These are phyloP conservation scores for Palythoa caribaeorum DNA, from an alignment of 92 coral and sea anemone species.

Conservation along the genomic window DNA sequence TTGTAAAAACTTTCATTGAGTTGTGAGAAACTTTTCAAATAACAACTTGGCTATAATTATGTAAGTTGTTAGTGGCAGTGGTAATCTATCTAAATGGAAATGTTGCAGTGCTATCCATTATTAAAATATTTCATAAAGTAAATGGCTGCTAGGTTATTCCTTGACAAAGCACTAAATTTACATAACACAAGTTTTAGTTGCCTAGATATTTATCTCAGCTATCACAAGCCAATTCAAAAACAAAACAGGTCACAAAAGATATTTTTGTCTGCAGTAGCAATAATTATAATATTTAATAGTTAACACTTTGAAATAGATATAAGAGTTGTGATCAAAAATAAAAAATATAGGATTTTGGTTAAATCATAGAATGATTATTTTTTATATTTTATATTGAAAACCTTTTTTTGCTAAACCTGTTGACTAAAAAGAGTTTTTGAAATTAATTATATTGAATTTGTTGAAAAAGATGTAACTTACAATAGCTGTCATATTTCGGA, in stretches of 20 bases:
- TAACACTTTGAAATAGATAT: not conserved
- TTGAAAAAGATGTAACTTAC: not conserved
- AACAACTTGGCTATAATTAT: not conserved
- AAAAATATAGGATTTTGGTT: too few relatives aligned
- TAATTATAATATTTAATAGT: not conserved
- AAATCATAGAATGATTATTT: too few relatives aligned
- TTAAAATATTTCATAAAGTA: slow-evolving; percentile 2
- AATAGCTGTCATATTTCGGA: slow-evolving; percentile 16
- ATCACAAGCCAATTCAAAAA: not conserved
- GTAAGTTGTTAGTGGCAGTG: too few relatives aligned
- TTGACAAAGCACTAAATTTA: slow-evolving; percentile 1
- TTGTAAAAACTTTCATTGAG: too few relatives aligned
- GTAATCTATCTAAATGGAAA: slow-evolving; percentile 3
- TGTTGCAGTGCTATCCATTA: slow-evolving; percentile 16
- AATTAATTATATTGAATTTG: not conserved
- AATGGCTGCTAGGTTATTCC: not conserved
- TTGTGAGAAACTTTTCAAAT: not conserved
- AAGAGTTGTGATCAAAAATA: not conserved
- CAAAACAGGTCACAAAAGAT: not conserved
- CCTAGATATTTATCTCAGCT: slow-evolving; percentile 12
- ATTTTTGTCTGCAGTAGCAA: not conserved
- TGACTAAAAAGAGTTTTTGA: not conserved
- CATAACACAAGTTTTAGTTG: slow-evolving; percentile 18
- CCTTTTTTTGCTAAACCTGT: not conserved
- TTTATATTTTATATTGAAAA: too few relatives aligned